Conservation (phyloP, 2,797 vertebrate species). For the Pipistrellus pipistrellus region DNA sequence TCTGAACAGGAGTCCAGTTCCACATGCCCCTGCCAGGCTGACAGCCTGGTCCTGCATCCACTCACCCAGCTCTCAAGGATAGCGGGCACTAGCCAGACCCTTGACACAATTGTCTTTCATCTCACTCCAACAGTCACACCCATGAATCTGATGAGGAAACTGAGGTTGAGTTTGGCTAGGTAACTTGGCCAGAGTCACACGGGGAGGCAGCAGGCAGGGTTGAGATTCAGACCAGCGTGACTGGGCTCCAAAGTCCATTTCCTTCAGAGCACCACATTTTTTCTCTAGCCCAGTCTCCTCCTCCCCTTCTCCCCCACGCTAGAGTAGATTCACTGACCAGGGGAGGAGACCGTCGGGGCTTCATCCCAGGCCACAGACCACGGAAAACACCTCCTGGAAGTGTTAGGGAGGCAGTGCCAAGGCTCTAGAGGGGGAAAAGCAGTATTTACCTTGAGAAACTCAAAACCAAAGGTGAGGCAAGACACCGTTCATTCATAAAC, state of each 20-base stretch:
- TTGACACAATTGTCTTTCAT: neutral
- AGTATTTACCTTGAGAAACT: neutral
- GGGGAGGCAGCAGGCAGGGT: neutral
- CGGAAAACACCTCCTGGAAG: neutral
- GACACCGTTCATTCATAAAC: neutral
- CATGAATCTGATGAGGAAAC: neutral
- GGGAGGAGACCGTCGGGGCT: neutral
- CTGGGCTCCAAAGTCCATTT: neutral
- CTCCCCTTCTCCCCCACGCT: fast-evolving
- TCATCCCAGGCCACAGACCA: neutral
- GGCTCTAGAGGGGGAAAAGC: neutral
- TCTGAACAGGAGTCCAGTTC: neutral
- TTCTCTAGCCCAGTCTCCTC: neutral
- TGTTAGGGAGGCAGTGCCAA: neutral
- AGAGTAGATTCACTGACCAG: neutral
- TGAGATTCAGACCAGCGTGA: neutral
- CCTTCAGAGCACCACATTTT: neutral
- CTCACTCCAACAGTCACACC: neutral
- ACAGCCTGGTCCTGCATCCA: neutral
- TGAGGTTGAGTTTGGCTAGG: neutral
- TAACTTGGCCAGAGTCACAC: neutral
- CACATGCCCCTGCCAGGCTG: neutral
- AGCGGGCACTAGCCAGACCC: neutral
- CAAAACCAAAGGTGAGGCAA: neutral
- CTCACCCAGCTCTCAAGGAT: neutral